Evolutionary conservation across 1,140 invertebrate genomes (phyloP).

Genomic region (Littorina saxatilis): DNA sequence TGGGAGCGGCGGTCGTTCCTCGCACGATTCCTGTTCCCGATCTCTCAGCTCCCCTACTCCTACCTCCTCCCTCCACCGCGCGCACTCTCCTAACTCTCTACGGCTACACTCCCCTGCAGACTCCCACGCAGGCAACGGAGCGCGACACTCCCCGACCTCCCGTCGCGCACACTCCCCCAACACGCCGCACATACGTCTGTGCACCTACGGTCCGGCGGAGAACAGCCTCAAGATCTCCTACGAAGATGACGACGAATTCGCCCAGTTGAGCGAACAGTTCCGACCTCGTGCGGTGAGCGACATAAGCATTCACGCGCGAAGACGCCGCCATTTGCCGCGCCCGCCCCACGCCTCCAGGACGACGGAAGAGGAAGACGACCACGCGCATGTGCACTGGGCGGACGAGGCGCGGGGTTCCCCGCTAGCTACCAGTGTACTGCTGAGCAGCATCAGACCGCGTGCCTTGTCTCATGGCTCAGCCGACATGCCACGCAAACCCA

Average conservation of each 20-base stretch:
- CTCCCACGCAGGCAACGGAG: too few species aligned
- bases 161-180: not conserved
- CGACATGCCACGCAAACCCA: slow-evolving; percentile 26
- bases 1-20: too few species aligned
- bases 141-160: not conserved
- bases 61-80: too few species aligned
- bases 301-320: slow-evolving; percentile 20
- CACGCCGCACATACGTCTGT: slow-evolving; percentile 3
- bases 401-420: slow-evolving; percentile 41
- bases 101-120: too few species aligned
- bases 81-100: too few species aligned
- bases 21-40: too few species aligned
- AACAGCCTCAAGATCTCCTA: not conserved
- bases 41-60: too few species aligned
- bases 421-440: slow-evolving; percentile 38
- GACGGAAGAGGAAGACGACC: slow-evolving; percentile 11
- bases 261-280: not conserved
- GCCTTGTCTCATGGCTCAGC: slow-evolving; percentile 28
- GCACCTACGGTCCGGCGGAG: not conserved
- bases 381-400: slow-evolving; percentile 47
- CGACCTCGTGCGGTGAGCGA: slow-evolving; percentile 18
- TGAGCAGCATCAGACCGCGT: slow-evolving; percentile 31
- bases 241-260: not conserved
- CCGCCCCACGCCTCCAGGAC: not conserved
- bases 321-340: not conserved